Evolutionary conservation across 2,113 vertebrate species (phyloP).

Genomic region (Chaetodon auriga): DNA sequence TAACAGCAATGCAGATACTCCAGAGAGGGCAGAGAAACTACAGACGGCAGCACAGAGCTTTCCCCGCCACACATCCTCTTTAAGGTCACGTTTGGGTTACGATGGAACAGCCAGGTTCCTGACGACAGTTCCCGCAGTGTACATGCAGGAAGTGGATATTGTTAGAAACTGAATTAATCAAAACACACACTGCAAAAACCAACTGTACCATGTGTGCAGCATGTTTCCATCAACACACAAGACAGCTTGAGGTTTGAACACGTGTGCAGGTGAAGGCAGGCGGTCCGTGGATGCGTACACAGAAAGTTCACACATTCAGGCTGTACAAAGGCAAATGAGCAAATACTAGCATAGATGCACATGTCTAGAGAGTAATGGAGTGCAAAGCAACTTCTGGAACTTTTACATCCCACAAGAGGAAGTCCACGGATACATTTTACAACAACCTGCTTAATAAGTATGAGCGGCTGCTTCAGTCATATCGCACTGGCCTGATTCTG

Average conservation of each 20-base stretch:
- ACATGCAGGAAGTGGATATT: neutral
- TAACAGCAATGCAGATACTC: constrained; percentile 39
- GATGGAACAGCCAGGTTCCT: neutral
- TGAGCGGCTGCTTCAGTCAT: neutral
- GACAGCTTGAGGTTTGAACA: no score
- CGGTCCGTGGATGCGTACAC: no score
- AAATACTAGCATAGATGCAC: neutral
- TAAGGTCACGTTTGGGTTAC: constrained; percentile 16
- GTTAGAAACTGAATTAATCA: no score
- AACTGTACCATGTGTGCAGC: no score
- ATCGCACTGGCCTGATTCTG: neutral
- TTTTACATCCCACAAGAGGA: neutral
- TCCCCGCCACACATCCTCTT: constrained; percentile 17
- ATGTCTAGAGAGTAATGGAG: neutral
- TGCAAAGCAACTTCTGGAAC: neutral
- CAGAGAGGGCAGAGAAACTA: constrained; percentile 2
- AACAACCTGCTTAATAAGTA: neutral
- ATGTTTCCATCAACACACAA: no score
- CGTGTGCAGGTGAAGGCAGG: no score
- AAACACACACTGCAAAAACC: neutral
- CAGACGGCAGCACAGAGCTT: neutral
- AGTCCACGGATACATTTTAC: no score
- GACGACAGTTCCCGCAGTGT: neutral
- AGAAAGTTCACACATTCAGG: no score
- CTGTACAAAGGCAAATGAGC: no score